A percentile compares a stretch with the other conserved stretches of the same genome.
Conservation (phyloP, 1,140 invertebrate genomes). For the Nixonia krombeini region DNA sequence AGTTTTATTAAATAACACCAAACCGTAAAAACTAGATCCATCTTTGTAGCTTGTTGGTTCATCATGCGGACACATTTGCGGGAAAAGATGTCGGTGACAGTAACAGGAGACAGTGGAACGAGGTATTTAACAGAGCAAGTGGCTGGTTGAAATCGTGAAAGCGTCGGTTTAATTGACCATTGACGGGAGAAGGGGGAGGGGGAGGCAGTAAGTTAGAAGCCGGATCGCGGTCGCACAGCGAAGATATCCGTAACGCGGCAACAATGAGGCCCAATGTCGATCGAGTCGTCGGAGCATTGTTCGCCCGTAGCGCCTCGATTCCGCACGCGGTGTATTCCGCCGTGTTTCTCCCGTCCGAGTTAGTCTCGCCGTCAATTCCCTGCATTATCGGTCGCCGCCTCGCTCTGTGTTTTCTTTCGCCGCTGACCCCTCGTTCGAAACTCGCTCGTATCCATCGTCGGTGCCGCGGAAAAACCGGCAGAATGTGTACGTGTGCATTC, state of each 20-base stretch:
- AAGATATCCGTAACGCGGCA: conserved; percentile 11
- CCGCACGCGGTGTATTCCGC: conserved; percentile 2
- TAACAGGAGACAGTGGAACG: no score
- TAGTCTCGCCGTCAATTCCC: conserved; percentile 20
- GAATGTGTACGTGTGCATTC: conserved; percentile 23
- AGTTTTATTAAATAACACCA: no score
- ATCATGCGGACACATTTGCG: no score
- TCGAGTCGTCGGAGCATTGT: conserved; percentile 5
- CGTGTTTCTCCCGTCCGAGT: conserved; percentile 11
- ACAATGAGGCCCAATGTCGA: conserved; percentile 14
- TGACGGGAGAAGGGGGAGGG: no score
- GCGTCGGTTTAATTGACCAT: conserved; percentile 6
- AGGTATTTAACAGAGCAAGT: no score
- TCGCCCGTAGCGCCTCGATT: conserved; percentile 2
- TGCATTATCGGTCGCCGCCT: neutral
- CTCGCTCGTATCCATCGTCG: conserved; percentile 29
- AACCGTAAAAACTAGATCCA: no score
- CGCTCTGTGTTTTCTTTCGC: conserved; percentile 8
- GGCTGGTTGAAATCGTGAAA: neutral
- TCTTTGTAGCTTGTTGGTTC: no score
- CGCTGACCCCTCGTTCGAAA: conserved; percentile 6
- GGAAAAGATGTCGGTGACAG: no score
- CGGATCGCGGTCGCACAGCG: neutral
- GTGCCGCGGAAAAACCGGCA: conserved; percentile 21
- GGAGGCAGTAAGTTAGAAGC: neutral